Base-by-base conservation (phyloP, 2,888 invertebrate species). In the Mythimna ferrago region DNA sequence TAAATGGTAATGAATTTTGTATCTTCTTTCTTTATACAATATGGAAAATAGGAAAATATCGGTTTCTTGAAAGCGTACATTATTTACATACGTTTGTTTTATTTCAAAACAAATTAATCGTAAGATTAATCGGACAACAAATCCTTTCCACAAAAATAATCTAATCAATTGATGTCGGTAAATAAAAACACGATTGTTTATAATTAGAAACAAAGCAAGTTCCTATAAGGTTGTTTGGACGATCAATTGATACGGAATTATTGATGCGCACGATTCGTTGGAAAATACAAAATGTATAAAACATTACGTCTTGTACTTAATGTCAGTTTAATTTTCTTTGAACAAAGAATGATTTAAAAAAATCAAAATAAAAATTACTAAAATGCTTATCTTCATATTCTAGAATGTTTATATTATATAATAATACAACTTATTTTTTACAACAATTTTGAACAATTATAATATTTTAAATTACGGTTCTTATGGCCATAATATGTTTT, bases 131-230 rank as follows among this genome's bases (percentile, higher is more conserved):
- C 0, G 5, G 4, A 10, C 51, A 51, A 44, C 26, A 21, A 65
- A 41, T 26, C 9, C 14, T 14, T 4, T 5, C 32, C 2, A 11
- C 2, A 60, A 68, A 21, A 21, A 21, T 16, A 14, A 16, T 10
- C 32, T 41, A 44, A 74, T 60, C 41, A 74, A 74, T 66, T 53
- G 7, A 16, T 11, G 57, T 58, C 11, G 16, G 21, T 53, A 35
- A 51, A n/a, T 68, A 35, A 57, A 41, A 19, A 48, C 53, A 68
- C 54, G 51, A 51, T 53, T 62, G 53, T 57, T 51, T 35, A n/a
- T 16, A 21, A 48, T 44, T 19, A 16, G 1, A 0, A 66, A 76
- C 60, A 53, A 63, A 71, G 6, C 26, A 35, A 21, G 19, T 57
- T 32, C 11, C 38, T 26, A n/a, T 56, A 48, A 71, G 53, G 54